Conservation (phyloP, 2,113 vertebrate species). For the Nibea coibor region DNA sequence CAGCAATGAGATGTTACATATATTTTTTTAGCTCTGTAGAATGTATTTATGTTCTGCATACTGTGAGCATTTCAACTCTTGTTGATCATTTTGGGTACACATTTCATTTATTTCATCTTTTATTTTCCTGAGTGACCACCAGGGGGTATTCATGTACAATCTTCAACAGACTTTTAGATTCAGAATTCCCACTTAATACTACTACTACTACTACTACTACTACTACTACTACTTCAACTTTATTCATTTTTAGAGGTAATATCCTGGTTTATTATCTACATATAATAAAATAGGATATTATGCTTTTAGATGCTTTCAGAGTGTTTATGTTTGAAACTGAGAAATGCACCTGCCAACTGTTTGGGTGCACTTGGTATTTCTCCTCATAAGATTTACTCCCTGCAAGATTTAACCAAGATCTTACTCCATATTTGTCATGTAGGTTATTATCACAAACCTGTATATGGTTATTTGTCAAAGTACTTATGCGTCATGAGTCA, state of each 20-base stretch:
- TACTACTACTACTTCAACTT: background rate
- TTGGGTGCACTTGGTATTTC: background rate
- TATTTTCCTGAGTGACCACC: background rate
- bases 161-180: background rate
- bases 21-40: background rate
- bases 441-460: background rate
- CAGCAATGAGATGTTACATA: constrained; percentile 10
- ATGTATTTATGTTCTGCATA: background rate
- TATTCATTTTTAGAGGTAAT: background rate
- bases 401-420: background rate
- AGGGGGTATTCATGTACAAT: constrained; percentile 13
- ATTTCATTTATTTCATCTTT: background rate
- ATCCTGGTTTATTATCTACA: no score
- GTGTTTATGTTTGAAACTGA: constrained; percentile 24
- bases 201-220: no score
- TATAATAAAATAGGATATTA: no score
- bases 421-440: background rate
- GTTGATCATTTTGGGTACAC: background rate
- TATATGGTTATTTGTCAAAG: background rate
- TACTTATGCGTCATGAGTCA: background rate
- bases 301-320: background rate
- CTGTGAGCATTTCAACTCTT: background rate
- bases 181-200: background rate
- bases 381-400: no score
- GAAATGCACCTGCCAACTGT: background rate